Percentiles rank a stretch among this genome's conserved stretches.
Evolutionary conservation across 1,140 invertebrate species (phyloP).

Genomic region (Teleopsis dalmanni): DNA sequence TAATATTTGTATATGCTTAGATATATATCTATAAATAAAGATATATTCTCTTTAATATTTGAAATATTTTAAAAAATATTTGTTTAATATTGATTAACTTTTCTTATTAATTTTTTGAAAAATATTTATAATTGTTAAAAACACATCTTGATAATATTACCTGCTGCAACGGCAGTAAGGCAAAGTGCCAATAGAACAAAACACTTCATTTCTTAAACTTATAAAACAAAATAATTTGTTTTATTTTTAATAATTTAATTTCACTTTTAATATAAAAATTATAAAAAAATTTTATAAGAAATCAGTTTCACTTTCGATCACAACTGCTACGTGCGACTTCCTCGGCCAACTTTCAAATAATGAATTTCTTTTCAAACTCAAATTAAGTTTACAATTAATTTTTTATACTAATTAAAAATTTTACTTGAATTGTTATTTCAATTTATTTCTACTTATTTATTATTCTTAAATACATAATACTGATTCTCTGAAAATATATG

Average conservation of each 20-base stretch:
- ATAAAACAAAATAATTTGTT: not conserved
- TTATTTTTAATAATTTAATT: constrained; percentile 1
- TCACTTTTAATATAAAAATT: not conserved
- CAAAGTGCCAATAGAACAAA: constrained; percentile 32
- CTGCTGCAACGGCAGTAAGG: constrained; percentile 32
- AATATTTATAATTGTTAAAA: too few species aligned
- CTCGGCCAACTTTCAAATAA: constrained; percentile 9
- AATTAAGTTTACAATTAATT: not conserved
- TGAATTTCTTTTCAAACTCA: constrained; percentile 2
- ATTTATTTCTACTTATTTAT: constrained; percentile 1
- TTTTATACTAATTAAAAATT: not conserved
- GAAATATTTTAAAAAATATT: too few species aligned
- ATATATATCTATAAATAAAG: too few species aligned
- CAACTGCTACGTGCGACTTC: constrained; percentile 11
- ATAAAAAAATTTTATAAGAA: not conserved
- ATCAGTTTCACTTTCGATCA: not conserved
- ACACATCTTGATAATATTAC: constrained; percentile 24
- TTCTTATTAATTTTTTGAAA: too few species aligned
- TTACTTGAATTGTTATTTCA: not conserved
- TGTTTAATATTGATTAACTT: too few species aligned
- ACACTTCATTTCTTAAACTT: constrained; percentile 26
- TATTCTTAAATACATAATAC: too few species aligned
- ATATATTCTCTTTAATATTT: too few species aligned
- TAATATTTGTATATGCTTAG: too few species aligned
- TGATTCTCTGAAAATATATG: too few species aligned